Evolutionary conservation across 2,797 vertebrate species (phyloP).

Genomic region (Nyctibius grandis): DNA sequence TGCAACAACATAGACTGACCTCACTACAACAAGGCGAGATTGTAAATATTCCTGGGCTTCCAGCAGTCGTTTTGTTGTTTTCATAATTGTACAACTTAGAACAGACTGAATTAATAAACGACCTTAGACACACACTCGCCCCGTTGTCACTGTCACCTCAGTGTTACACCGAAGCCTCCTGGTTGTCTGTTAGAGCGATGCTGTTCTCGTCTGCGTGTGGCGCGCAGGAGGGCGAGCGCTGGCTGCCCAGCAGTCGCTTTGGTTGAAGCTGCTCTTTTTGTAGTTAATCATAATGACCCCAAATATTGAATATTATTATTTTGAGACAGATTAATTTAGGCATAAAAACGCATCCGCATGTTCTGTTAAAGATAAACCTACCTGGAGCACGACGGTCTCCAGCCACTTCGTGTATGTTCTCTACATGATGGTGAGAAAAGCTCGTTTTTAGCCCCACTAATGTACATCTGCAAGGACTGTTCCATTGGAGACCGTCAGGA

Average conservation of each 20-base stretch:
- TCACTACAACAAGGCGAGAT: constrained; percentile 84
- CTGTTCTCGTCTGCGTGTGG: fast-evolving
- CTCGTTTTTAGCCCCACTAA: not conserved
- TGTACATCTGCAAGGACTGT: not conserved
- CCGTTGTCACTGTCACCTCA: not conserved
- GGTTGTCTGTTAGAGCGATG: not conserved
- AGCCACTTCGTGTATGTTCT: not conserved
- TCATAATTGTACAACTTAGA: constrained; percentile 90
- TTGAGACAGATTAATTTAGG: not conserved
- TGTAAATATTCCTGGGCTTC: constrained; percentile 95
- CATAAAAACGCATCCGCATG: not conserved
- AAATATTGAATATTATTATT: not conserved
- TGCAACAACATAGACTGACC: constrained; percentile 82
- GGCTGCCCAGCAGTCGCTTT: fast-evolving
- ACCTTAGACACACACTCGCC: constrained; percentile 29
- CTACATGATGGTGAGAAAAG: not conserved
- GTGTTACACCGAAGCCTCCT: not conserved
- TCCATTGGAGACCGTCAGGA: not conserved
- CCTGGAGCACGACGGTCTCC: fast-evolving
- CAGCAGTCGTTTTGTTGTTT: constrained; percentile 93
- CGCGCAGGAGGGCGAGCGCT: no score
- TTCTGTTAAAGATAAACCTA: not conserved
- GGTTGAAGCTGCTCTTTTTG: not conserved
- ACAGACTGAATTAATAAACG: constrained; percentile 84
- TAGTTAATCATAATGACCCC: not conserved